These are phyloP conservation scores for Anodontia alba DNA, from an alignment of 2,888 invertebrate genomes.

Conservation along the genomic window DNA sequence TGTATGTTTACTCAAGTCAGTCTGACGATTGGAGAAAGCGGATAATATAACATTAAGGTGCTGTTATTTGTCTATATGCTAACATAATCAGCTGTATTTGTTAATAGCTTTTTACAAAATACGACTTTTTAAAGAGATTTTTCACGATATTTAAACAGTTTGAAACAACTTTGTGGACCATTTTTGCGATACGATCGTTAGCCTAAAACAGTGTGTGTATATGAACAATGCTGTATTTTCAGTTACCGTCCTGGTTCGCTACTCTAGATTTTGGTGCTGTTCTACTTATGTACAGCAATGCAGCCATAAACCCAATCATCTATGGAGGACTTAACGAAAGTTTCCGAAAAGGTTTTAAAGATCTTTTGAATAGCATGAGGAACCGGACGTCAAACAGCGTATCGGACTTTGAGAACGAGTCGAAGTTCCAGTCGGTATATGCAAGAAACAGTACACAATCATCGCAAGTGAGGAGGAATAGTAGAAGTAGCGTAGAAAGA, in stretches of 20 bases:
- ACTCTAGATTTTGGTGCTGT: slow-evolving; percentile 76
- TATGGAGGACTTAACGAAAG: slow-evolving; percentile 79
- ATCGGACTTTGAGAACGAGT: slow-evolving; percentile 37
- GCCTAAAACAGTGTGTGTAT: too few relatives aligned
- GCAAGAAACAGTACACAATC: not conserved
- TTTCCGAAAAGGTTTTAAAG: slow-evolving; percentile 73
- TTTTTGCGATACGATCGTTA: too few relatives aligned
- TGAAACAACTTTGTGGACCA: too few relatives aligned
- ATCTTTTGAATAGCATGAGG: slow-evolving; percentile 62
- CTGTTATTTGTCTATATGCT: too few relatives aligned
- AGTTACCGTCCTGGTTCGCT: slow-evolving; percentile 76
- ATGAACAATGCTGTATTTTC: too few relatives aligned
- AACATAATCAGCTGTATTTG: too few relatives aligned
- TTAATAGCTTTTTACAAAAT: too few relatives aligned
- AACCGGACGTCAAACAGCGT: slow-evolving; percentile 43
- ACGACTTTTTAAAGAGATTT: too few relatives aligned
- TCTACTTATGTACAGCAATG: slow-evolving; percentile 77
- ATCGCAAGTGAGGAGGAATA: not conserved
- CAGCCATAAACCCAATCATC: slow-evolving; percentile 77
- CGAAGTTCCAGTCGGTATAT: not conserved
- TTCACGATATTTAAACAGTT: too few relatives aligned
- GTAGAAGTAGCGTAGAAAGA: not conserved
- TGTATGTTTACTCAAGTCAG: too few relatives aligned
- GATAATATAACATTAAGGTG: too few relatives aligned
- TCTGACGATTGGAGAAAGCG: too few relatives aligned